Evolutionary conservation across 2,888 invertebrate species (phyloP), one percentile per base, ranked within the genome.

Genomic region (Folsomia manolachei): DNA sequence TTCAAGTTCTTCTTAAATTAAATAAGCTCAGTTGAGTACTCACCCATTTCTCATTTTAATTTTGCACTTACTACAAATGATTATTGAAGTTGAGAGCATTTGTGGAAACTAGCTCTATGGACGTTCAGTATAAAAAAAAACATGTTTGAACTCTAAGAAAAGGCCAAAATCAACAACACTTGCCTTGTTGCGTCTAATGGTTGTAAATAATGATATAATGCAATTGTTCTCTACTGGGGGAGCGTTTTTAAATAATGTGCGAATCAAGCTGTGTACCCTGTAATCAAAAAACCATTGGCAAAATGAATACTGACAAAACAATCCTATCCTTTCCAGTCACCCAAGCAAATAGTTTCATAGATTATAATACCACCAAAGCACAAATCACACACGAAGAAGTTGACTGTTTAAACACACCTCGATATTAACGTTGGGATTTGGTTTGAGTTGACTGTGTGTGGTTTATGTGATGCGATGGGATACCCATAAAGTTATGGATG

Each of bases 221-320:
- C n/a, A n/a, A n/a, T n/a, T n/a, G n/a, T n/a, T n/a, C n/a, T n/a
- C n/a, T n/a, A 7, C 4, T 7, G 7, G 21, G 21, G 4, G 4
- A 23, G 14, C 18, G 39, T 66, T 66, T 24, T 39, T 27, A 52
- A 39, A 66, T 66, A 66, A 66, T 72, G 72, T 69, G 69, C 64
- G 69, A 69, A 72, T 64, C 63, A 69, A 27, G 56, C 69, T 72
- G 27, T 69, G 26, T 60, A 73, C 64, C 73, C 73, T 73, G 69
- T 73, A 73, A 73, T 73, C 73, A 73, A 73, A 63, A 39, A 71
- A 19, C 73, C 69, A 71, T 73, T 73, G 64, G 56, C 26, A 27
- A 67, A 73, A 72, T 72, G 72, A 65, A 70, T 66, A 68, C 63
- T 63, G 63, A 63, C 63, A 63, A 63, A 63, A 27, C 65, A n/a